Evolutionary conservation across 2,113 vertebrate species (phyloP), one percentile per base, ranked within the genome.

Genomic region (Malurus alboscapulatus): DNA sequence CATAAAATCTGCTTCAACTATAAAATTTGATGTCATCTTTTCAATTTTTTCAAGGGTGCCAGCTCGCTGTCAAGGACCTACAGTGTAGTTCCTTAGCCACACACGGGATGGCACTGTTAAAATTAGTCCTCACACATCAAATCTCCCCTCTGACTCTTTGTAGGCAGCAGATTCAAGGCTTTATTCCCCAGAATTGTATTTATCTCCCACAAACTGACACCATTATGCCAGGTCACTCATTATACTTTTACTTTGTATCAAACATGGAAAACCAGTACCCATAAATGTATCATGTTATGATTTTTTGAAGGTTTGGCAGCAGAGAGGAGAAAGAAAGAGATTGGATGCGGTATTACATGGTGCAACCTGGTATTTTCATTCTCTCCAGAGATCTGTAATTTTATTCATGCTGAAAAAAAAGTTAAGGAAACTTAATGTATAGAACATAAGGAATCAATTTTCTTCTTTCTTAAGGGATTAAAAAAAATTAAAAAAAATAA

Each of bases 371-470:
- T 94, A 96, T 96, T 97, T 97, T 96, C 93, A 92, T 79, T 88
- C 90, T 96, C 97, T 95, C 96, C 34, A 96, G 93, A 96, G 96
- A 96, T 84, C 91, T 94, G 81, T 96, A 96, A 87, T 66, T 91
- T 92, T 95, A 96, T 96, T 94, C 90, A 92, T 61, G 59, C 90
- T 96, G 80, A 95, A 95, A 97, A 97, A 97, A 97, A 97, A 87
- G 24, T 95, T 95, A 82, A 76, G 73, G 90, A 87, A 97, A 92
- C 62, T 72, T 95, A 94, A 95, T 93, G 93, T 96, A 93, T 44
- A 67, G 83, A 97, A 96, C 97, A 97, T 96, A 92, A 91, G 95
- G 95, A 98, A 97, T 59, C 87, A 95, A 97, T 98, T 98, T 97
- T 92, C 80, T 42, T 94, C 71, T 71, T 92, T 14, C 73, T 92